These are phyloP conservation scores for Eurosta solidaginis DNA, from an alignment of 1,140 invertebrate genomes.

Conservation along the genomic window DNA sequence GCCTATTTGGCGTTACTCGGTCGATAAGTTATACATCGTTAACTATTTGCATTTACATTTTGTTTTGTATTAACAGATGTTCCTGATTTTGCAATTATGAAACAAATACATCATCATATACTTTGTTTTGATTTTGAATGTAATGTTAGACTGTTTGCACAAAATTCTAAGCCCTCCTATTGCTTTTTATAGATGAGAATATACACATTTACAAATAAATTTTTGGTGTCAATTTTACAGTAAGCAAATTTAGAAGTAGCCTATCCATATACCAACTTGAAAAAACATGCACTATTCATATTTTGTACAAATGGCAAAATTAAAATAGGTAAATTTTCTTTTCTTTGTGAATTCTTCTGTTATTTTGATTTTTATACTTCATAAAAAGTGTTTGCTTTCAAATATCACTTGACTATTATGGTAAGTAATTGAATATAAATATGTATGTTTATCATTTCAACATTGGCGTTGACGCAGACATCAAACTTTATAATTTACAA, in stretches of 20 bases:
- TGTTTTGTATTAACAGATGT: too few relatives aligned
- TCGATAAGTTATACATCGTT: too few relatives aligned
- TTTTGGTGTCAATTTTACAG: not conserved
- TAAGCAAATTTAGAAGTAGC: not conserved
- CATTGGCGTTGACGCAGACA: not conserved
- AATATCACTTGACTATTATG: constrained; percentile 25
- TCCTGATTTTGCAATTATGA: too few relatives aligned
- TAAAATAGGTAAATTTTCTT: not conserved
- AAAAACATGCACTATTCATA: constrained; percentile 15
- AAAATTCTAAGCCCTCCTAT: too few relatives aligned
- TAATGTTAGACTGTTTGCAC: too few relatives aligned
- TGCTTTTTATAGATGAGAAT: not conserved
- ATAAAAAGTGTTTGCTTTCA: constrained; percentile 19
- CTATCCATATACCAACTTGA: not conserved
- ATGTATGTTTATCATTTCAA: not conserved
- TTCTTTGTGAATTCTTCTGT: not conserved
- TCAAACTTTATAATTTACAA: not conserved
- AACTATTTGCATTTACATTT: too few relatives aligned
- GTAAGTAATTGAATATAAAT: not conserved
- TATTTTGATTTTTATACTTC: not conserved
- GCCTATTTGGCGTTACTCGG: too few relatives aligned
- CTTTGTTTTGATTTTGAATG: too few relatives aligned
- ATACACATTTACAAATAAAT: not conserved
- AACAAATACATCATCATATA: too few relatives aligned
- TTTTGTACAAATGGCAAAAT: constrained; percentile 6